phyloP scores from a whole-genome alignment of 2,888 invertebrate genomes.

The Saturnia pavonia region DNA sequence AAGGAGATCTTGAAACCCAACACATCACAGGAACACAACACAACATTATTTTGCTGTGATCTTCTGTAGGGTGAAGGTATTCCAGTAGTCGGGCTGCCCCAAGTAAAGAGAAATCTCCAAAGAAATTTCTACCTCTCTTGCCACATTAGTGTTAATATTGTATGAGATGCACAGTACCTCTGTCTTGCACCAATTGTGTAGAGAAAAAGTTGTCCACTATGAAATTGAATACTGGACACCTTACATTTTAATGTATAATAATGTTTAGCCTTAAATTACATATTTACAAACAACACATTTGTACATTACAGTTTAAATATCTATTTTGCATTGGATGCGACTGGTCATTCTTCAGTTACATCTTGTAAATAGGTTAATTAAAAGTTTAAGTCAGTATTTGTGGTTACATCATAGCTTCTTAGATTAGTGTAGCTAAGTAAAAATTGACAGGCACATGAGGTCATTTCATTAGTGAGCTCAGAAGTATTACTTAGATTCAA shows the following conservation, averaged over 20 bases:
- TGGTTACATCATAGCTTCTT: slow-evolving; percentile 6
- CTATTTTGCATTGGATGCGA: neutral
- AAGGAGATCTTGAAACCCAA: no score
- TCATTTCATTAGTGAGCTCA: neutral
- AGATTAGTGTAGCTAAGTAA: neutral
- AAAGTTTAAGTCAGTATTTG: neutral
- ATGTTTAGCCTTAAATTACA: no score
- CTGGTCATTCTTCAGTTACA: neutral
- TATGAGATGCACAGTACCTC: slow-evolving; percentile 27
- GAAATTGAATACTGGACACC: slow-evolving; percentile 43
- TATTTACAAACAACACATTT: slow-evolving; percentile 2
- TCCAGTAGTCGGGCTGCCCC: no score
- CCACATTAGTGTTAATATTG: slow-evolving; percentile 18
- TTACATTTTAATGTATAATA: no score
- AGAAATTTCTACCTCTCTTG: no score
- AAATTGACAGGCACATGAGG: neutral
- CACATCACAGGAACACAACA: no score
- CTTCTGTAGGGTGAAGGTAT: no score
- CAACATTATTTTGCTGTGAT: no score
- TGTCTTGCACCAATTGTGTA: slow-evolving; percentile 66
- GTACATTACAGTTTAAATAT: neutral
- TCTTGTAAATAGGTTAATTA: neutral
- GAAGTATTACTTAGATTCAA: neutral
- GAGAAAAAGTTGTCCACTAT: slow-evolving; percentile 55
- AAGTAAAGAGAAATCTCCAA: no score